Percentiles rank a stretch among this genome's conserved stretches.
Conservation (phyloP, 2,113 vertebrate species). For the Anhinga anhinga region DNA sequence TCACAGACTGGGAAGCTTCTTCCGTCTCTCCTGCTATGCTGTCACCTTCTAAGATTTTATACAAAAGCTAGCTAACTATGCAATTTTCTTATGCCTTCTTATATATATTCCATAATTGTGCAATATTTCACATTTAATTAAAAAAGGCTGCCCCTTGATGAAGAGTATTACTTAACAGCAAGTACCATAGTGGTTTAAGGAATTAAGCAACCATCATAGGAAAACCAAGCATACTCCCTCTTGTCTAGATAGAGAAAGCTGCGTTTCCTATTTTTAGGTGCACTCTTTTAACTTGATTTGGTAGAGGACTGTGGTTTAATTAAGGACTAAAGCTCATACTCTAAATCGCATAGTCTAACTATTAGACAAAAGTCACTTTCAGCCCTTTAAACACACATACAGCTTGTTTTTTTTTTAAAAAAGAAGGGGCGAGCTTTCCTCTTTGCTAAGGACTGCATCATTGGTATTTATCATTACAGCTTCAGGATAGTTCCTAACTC, state of each 20-base stretch:
- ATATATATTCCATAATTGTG: not conserved
- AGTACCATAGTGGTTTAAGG: not conserved
- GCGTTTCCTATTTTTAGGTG: not conserved
- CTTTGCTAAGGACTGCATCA: not conserved
- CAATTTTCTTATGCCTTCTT: fast-evolving
- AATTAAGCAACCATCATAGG: not conserved
- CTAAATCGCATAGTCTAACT: not conserved
- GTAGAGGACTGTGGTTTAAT: not conserved
- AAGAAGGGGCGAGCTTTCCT: not conserved
- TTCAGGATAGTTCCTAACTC: not conserved
- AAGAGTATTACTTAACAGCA: not conserved
- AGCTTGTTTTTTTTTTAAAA: not conserved
- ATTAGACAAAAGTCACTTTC: not conserved
- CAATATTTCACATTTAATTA: not conserved
- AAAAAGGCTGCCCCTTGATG: not conserved
- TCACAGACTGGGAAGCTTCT: not conserved
- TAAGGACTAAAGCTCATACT: not conserved
- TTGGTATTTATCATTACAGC: not conserved
- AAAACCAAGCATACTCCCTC: not conserved
- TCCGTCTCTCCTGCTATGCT: not conserved
- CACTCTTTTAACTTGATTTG: not conserved
- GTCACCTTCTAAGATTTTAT: not conserved
- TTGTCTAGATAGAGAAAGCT: not conserved
- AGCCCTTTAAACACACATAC: not conserved
- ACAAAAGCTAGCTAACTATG: not conserved